These are phyloP conservation scores for Neocloeon triangulifer DNA, from an alignment of 1,140 invertebrate genomes.

Conservation along the genomic window DNA sequence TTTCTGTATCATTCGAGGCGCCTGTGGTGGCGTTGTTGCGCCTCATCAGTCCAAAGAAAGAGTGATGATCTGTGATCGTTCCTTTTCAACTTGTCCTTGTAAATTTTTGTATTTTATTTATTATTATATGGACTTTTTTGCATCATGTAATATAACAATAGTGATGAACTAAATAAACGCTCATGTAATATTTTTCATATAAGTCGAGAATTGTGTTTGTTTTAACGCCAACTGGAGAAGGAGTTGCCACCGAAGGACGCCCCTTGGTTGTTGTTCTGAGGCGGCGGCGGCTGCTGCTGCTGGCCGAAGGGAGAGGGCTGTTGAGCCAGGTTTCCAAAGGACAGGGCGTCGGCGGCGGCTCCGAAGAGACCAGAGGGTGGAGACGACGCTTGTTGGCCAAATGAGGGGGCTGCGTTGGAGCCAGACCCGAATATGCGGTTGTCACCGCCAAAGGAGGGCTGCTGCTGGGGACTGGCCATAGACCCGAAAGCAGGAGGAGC, in stretches of 20 bases:
- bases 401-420: constrained; percentile 2
- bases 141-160: too few species aligned
- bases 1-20: constrained; percentile 54
- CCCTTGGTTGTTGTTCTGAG: neutral
- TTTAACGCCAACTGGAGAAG: constrained; percentile 5
- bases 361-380: constrained; percentile 6
- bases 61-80: too few species aligned
- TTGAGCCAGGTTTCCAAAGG: constrained; percentile 30
- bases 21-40: constrained; percentile 49
- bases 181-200: too few species aligned
- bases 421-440: constrained; percentile 8
- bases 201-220: neutral
- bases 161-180: too few species aligned
- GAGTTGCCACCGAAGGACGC: constrained; percentile 5
- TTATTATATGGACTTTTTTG: too few species aligned
- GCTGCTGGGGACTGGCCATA: constrained; percentile 19
- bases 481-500: constrained; percentile 21
- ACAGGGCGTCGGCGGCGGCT: constrained; percentile 25
- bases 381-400: constrained; percentile 5
- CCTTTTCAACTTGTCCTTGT: too few species aligned
- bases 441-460: constrained; percentile 7
- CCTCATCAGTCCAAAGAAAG: too few species aligned
- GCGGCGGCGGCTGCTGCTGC: neutral
- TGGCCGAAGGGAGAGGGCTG: constrained; percentile 3
- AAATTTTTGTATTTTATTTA: too few species aligned